Percentiles rank a stretch among this genome's conserved stretches.
phyloP scores from a whole-genome alignment of 2,113 vertebrate species.

The Xenopus laevis region DNA sequence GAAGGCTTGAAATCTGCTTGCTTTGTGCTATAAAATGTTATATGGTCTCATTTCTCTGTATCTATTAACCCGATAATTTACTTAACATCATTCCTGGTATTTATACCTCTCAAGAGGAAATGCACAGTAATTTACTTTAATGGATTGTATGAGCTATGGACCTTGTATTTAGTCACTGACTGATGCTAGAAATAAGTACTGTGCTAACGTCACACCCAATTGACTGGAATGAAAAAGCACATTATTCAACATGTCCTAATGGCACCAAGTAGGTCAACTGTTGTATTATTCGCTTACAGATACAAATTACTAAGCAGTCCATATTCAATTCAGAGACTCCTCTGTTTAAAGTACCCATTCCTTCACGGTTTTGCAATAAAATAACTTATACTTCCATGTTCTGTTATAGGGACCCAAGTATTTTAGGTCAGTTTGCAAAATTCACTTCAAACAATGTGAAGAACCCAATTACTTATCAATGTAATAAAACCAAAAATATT shows the following conservation, averaged over 20 bases:
- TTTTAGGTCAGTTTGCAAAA: too few species aligned
- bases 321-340: conserved; percentile 12
- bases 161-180: conserved; percentile 44
- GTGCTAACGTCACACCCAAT: conserved; percentile 55
- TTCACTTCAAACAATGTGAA: too few species aligned
- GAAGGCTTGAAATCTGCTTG: neutral
- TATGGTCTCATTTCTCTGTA: neutral
- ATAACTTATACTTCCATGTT: too few species aligned
- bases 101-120: conserved; percentile 35
- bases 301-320: conserved; percentile 64
- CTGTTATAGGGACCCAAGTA: too few species aligned
- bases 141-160: conserved; percentile 20
- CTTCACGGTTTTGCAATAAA: too few species aligned
- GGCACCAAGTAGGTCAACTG: conserved; percentile 56
- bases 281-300: conserved; percentile 52
- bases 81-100: conserved; percentile 23
- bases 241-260: conserved; percentile 65
- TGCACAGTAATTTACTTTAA: conserved; percentile 24
- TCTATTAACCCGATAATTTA: conserved; percentile 16
- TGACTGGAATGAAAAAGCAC: conserved; percentile 62
- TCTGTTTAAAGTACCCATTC: conserved; percentile 35
- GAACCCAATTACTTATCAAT: too few species aligned
- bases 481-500: too few species aligned
- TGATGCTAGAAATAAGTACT: conserved; percentile 22
- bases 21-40: neutral